phyloP scores from a whole-genome alignment of 2,113 vertebrate genomes.

The Pseudorhombus dupliciocellatus region DNA sequence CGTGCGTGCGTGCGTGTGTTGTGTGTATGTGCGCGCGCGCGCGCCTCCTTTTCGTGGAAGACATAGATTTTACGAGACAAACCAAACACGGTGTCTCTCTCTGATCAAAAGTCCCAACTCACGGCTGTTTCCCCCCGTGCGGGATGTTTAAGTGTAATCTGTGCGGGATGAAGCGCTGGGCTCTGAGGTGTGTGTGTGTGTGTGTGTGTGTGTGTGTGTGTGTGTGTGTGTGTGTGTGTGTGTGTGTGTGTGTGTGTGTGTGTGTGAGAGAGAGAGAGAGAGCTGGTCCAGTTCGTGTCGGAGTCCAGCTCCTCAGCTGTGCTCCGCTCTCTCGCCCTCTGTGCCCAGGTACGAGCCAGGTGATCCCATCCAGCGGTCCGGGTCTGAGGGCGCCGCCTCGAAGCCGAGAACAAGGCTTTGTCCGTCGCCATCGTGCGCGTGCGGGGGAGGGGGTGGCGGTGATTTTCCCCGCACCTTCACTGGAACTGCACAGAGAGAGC shows the following conservation, averaged over 20 bases:
- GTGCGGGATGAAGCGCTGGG: too few relatives aligned
- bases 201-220: too few relatives aligned
- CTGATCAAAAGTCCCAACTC: slow-evolving; percentile 51
- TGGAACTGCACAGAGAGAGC: slow-evolving; percentile 57
- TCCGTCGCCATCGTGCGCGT: slow-evolving; percentile 73
- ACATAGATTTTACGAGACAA: slow-evolving; percentile 47
- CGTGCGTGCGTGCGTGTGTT: too few relatives aligned
- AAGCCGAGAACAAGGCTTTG: slow-evolving; percentile 70
- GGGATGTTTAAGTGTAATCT: too few relatives aligned
- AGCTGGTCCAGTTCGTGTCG: neutral
- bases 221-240: too few relatives aligned
- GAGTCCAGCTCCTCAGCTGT: neutral
- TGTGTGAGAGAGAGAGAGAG: too few relatives aligned
- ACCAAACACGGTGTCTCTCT: slow-evolving; percentile 1
- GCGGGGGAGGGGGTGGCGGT: slow-evolving; percentile 74
- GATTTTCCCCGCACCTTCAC: slow-evolving; percentile 73
- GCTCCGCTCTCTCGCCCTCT: slow-evolving; percentile 49
- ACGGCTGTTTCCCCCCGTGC: neutral
- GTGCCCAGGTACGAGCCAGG: slow-evolving; percentile 58
- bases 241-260: too few relatives aligned
- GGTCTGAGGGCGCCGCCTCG: slow-evolving; percentile 56
- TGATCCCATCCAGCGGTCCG: slow-evolving; percentile 52
- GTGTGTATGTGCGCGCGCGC: neutral
- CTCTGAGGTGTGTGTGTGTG: too few relatives aligned
- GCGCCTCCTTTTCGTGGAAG: slow-evolving; percentile 13